Percentiles rank a stretch among this genome's conserved stretches.
Conservation (phyloP, 64 coral and sea anemone species). For the Pachyseris speciosa region DNA sequence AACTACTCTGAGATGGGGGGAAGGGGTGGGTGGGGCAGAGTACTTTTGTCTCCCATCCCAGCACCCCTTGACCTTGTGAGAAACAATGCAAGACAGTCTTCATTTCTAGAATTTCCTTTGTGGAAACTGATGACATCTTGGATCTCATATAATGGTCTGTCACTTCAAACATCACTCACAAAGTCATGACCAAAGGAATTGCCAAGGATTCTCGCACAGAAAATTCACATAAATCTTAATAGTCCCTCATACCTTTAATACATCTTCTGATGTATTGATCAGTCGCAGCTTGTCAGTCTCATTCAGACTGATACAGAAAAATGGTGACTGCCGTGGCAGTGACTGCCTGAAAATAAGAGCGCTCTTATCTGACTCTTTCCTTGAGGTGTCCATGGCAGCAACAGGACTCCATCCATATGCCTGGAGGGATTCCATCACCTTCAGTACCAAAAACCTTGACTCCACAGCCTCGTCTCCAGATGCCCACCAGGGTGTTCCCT, state of each 20-base stretch:
- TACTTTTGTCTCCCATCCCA: no score
- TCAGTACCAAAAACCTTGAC: conserved; percentile 78
- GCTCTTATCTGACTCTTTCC: conserved; percentile 81
- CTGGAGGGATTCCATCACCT: conserved; percentile 80
- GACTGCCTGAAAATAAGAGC: conserved; percentile 67
- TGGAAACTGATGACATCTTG: no score
- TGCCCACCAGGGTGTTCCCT: conserved; percentile 84
- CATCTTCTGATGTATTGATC: conserved; percentile 85
- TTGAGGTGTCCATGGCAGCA: conserved; percentile 77
- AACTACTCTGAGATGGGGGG: no score
- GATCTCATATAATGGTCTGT: no score
- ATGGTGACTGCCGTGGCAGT: conserved; percentile 48
- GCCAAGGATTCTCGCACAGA: neutral
- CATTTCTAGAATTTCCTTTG: no score
- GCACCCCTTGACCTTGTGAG: no score
- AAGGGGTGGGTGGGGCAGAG: no score
- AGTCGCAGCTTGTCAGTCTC: conserved; percentile 90
- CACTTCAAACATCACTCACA: no score
- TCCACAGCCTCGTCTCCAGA: conserved; percentile 64
- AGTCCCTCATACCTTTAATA: conserved; percentile 34
- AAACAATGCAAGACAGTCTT: no score
- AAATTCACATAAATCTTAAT: neutral
- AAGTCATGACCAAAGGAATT: no score
- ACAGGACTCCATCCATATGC: conserved; percentile 80
- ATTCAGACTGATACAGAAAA: conserved; percentile 88